Evolutionary conservation across 2,888 invertebrate genomes (phyloP).

Genomic region (Amphipyra tragopoginis): DNA sequence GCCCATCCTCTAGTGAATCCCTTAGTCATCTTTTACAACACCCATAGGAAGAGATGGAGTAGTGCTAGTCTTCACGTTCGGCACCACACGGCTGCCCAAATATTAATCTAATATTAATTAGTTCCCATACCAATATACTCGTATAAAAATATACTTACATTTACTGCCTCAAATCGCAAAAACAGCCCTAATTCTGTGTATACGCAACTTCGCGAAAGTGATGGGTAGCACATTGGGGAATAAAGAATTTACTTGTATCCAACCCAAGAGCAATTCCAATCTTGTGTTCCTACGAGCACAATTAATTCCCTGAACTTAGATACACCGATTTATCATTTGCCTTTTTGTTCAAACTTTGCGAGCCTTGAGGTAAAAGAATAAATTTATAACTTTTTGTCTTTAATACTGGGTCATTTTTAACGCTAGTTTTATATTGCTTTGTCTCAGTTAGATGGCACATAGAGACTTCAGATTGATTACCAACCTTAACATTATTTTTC

Average conservation of each 20-base stretch:
- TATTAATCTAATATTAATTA: no score
- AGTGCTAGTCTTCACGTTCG: no score
- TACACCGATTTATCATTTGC: conserved; percentile 65
- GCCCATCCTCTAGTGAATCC: no score
- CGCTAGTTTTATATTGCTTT: conserved; percentile 1
- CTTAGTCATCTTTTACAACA: no score
- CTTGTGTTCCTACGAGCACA: conserved; percentile 60
- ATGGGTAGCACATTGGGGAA: conserved; percentile 52
- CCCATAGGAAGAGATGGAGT: no score
- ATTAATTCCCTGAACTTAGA: conserved; percentile 66
- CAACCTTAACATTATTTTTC: background rate
- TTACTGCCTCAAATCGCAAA: conserved; percentile 24
- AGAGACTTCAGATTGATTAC: conserved; percentile 1
- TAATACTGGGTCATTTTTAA: conserved; percentile 17
- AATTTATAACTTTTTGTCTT: conserved; percentile 31
- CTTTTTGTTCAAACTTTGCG: conserved; percentile 57
- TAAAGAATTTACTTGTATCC: conserved; percentile 58
- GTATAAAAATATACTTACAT: conserved; percentile 42
- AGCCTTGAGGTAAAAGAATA: conserved; percentile 13
- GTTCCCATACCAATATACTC: conserved; percentile 30
- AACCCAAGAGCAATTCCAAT: conserved; percentile 56
- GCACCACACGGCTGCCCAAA: no score
- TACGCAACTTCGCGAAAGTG: conserved; percentile 48
- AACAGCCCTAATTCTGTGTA: conserved; percentile 34
- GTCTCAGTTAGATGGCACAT: background rate